These are phyloP conservation scores for Basileuterus tristriatus DNA, from an alignment of 2,797 vertebrate species.

Conservation along the genomic window DNA sequence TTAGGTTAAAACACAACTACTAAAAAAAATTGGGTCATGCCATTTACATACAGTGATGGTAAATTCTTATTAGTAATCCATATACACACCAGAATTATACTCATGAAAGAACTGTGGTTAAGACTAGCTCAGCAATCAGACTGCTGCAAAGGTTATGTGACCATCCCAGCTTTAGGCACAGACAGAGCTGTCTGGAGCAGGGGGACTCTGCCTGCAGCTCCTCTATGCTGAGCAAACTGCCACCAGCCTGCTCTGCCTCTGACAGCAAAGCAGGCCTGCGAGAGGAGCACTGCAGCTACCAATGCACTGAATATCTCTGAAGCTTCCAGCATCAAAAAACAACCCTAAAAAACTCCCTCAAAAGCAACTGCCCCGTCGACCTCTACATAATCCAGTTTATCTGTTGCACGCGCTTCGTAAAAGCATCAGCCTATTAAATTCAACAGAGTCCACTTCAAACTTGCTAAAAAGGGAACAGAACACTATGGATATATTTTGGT, in stretches of 20 bases:
- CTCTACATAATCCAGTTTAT: not conserved
- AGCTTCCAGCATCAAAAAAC: not conserved
- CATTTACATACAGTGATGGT: not conserved
- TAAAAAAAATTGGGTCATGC: not conserved
- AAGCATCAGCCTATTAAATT: not conserved
- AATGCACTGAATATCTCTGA: not conserved
- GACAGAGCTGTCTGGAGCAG: not conserved
- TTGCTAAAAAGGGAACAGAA: not conserved
- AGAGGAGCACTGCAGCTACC: not conserved
- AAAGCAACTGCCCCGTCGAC: not conserved
- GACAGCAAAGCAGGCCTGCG: not conserved
- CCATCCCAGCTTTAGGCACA: not conserved
- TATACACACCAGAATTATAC: not conserved
- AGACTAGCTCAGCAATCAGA: not conserved
- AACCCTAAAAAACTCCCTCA: not conserved
- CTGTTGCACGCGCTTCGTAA: not conserved
- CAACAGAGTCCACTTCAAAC: not conserved
- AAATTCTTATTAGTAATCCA: not conserved
- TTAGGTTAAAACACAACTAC: not conserved
- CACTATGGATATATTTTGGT: not conserved
- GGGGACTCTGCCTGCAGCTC: not conserved
- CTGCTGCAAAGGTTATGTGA: too few relatives aligned
- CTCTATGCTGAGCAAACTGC: rapidly evolving
- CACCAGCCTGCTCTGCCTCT: not conserved
- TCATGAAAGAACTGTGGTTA: not conserved